A percentile compares a stretch with the other conserved stretches of the same genome.
phyloP scores from a whole-genome alignment of 1,140 invertebrate species.

The Drosophila arizonae region DNA sequence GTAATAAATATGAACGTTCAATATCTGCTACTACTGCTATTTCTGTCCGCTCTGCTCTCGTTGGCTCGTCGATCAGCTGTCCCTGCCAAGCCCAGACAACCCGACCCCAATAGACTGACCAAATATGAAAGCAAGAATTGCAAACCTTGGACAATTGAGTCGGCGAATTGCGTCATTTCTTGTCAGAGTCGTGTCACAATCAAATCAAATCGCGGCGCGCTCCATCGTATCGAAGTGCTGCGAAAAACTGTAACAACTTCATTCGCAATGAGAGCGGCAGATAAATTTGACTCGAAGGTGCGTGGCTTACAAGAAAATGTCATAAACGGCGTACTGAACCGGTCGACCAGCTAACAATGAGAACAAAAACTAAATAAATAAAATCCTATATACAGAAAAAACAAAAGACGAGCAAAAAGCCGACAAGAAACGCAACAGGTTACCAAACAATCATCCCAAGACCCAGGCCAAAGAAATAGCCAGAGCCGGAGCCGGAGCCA shows the following conservation, averaged over 20 bases:
- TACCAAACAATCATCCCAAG: constrained; percentile 44
- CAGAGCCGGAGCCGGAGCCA: constrained; percentile 27
- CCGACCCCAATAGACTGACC: constrained; percentile 9
- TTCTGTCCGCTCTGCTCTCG: no score
- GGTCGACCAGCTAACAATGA: constrained; percentile 38
- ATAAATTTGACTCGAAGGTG: constrained; percentile 80
- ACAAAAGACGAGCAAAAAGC: constrained; percentile 63
- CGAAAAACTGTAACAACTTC: constrained; percentile 77
- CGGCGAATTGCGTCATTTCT: constrained; percentile 71
- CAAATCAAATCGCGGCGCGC: constrained; percentile 52
- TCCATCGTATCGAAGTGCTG: constrained; percentile 34
- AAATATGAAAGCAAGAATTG: constrained; percentile 46
- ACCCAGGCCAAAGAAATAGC: constrained; percentile 24
- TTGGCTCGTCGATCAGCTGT: constrained; percentile 13
- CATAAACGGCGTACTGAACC: constrained; percentile 55
- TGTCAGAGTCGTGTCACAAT: constrained; percentile 77
- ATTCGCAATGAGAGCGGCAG: constrained; percentile 66
- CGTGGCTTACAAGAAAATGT: constrained; percentile 79
- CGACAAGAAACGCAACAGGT: constrained; percentile 75
- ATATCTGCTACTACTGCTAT: no score
- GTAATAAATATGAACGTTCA: no score
- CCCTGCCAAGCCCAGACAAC: neutral
- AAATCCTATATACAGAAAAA: constrained; percentile 34
- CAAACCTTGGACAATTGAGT: constrained; percentile 44
- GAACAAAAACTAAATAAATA: neutral